phyloP scores from a whole-genome alignment of 30 jellyfish, hydroid and myxozoan genomes.

The Phacellophora camtschatica region DNA sequence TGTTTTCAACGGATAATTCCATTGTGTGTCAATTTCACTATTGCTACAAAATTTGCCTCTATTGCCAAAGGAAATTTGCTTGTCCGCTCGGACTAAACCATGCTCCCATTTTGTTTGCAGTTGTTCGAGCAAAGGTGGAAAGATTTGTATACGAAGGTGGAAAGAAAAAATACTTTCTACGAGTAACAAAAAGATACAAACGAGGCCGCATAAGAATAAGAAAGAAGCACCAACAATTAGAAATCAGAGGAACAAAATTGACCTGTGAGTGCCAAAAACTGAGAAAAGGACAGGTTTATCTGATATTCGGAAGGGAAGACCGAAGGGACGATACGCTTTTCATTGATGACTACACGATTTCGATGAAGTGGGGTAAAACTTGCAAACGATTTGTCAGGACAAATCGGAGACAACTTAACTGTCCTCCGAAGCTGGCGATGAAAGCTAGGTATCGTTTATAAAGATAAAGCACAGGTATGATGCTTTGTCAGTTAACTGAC shows the following conservation, averaged over 20 bases:
- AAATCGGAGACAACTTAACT: conserved; percentile 59
- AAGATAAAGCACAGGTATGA: not conserved
- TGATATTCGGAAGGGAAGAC: conserved; percentile 80
- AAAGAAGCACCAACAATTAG: conserved; percentile 70
- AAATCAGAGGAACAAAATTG: conserved; percentile 65
- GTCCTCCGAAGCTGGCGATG: conserved; percentile 84
- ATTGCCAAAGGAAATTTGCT: too few species aligned
- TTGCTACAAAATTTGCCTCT: too few species aligned
- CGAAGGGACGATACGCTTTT: conserved; percentile 69
- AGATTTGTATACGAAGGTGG: conserved; percentile 62
- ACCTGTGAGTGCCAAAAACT: conserved; percentile 69
- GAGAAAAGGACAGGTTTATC: conserved; percentile 58
- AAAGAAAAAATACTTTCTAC: conserved; percentile 33
- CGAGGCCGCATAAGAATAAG: conserved; percentile 68
- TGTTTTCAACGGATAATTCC: too few species aligned
- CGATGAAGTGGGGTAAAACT: conserved; percentile 79
- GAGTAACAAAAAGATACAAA: conserved; percentile 74
- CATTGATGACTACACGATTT: conserved; percentile 70
- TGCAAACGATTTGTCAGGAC: conserved; percentile 71
- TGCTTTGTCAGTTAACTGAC: too few species aligned
- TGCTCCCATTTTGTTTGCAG: conserved; percentile 42
- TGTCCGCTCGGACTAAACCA: too few species aligned
- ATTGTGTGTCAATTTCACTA: too few species aligned
- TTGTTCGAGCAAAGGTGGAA: conserved; percentile 75
- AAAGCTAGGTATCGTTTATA: conserved; percentile 26